These are phyloP conservation scores for Enoplosus armatus DNA, from an alignment of 2,797 vertebrate species.

Conservation along the genomic window DNA sequence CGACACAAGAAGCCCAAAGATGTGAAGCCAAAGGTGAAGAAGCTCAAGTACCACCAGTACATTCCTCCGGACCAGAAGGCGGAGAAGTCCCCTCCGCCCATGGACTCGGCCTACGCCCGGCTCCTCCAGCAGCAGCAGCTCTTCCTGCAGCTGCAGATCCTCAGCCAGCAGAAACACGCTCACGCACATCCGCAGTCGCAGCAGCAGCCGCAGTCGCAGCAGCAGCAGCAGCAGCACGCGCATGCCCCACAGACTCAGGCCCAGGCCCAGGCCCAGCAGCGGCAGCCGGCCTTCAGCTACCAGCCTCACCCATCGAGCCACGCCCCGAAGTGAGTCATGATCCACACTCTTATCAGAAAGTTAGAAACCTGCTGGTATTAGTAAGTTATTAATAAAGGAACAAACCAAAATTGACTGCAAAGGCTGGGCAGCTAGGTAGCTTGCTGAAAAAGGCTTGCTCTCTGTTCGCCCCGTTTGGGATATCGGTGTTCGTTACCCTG, in stretches of 20 bases:
- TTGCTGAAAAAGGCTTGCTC: too few relatives aligned
- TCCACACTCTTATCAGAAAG: too few relatives aligned
- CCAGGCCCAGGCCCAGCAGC: conserved; percentile 77
- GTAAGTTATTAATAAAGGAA: too few relatives aligned
- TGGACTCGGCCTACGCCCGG: conserved; percentile 98
- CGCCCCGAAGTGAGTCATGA: conserved; percentile 90
- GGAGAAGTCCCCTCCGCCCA: conserved; percentile 96
- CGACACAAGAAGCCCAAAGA: conserved; percentile 99
- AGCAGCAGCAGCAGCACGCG: conserved; percentile 74
- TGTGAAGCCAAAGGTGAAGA: conserved; percentile 98
- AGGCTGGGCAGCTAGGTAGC: too few relatives aligned
- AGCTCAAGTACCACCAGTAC: conserved; percentile 99
- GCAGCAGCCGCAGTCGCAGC: conserved; percentile 81
- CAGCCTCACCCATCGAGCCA: conserved; percentile 86
- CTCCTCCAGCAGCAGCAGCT: conserved; percentile 98
- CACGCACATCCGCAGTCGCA: conserved; percentile 82
- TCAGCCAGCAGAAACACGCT: conserved; percentile 95
- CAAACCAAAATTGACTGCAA: too few relatives aligned
- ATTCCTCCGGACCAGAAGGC: conserved; percentile 98
- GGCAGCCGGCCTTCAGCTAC: conserved; percentile 90
- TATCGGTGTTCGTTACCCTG: too few relatives aligned
- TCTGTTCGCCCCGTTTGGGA: too few relatives aligned
- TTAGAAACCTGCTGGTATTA: too few relatives aligned
- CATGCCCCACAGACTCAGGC: conserved; percentile 75
- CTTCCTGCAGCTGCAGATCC: conserved; percentile 98